Conservation (phyloP, 2,888 invertebrate species). For the Bhutanitis thaidina region DNA sequence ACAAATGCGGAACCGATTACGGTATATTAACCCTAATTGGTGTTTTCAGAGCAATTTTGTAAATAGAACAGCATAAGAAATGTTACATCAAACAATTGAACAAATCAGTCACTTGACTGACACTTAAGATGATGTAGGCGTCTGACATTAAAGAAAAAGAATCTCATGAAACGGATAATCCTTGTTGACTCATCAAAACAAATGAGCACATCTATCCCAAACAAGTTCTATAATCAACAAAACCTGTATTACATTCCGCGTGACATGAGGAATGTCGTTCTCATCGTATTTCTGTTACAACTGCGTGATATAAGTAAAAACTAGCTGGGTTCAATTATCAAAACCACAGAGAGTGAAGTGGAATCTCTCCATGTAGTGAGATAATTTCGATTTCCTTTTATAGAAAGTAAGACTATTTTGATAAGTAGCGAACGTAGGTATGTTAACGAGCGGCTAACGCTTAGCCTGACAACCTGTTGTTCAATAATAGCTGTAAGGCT, state of each 20-base stretch:
- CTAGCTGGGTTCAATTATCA: slow-evolving; percentile 61
- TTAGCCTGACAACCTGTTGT: slow-evolving; percentile 46
- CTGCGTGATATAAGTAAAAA: slow-evolving; percentile 57
- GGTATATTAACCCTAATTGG: slow-evolving; percentile 19
- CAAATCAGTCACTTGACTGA: slow-evolving; percentile 53
- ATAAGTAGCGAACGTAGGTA: slow-evolving; percentile 49
- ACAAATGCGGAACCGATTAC: slow-evolving; percentile 43
- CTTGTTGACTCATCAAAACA: slow-evolving; percentile 18
- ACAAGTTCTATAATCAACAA: slow-evolving; percentile 26
- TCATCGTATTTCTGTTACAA: slow-evolving; percentile 38
- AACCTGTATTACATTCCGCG: slow-evolving; percentile 25
- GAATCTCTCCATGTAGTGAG: slow-evolving; percentile 67
- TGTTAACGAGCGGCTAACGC: slow-evolving; percentile 47
- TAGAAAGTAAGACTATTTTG: slow-evolving; percentile 75
- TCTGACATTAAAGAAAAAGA: slow-evolving; percentile 32
- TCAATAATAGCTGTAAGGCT: slow-evolving; percentile 29
- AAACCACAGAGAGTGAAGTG: slow-evolving; percentile 72
- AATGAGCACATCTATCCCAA: slow-evolving; percentile 13
- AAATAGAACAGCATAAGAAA: slow-evolving; percentile 20
- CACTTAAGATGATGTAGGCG: slow-evolving; percentile 41
- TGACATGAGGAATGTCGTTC: slow-evolving; percentile 48
- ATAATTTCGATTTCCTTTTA: slow-evolving; percentile 78
- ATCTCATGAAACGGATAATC: slow-evolving; percentile 19
- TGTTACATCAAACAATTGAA: slow-evolving; percentile 37
- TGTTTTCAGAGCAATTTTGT: slow-evolving; percentile 17